Base-by-base conservation (phyloP, 2,888 invertebrate genomes). In the Troilus luridus region DNA sequence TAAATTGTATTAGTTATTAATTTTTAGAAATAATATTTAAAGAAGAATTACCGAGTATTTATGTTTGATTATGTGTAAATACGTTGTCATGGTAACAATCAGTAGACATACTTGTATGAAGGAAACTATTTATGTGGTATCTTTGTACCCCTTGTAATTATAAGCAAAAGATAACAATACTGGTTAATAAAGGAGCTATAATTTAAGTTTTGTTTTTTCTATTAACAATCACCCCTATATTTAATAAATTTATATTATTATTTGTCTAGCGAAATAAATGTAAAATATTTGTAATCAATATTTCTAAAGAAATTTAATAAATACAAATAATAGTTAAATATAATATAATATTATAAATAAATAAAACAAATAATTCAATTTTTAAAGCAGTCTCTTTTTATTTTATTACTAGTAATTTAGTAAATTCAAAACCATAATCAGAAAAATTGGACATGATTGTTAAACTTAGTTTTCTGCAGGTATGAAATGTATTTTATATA, bases 141-240 rank as follows among this genome's bases (percentile, higher is more conserved):
- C 81, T 90, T 90, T 90, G 81, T 90, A 90, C 90, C 90, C 90
- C 90, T 90, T 90, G 90, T 90, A 90, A 90, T 90, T 67, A 81
- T 90, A 90, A 72, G 77, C 9, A 91, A 89, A 8, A 64, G 27
- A 89, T 59, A 41, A 77, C 41, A 72, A 67, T 72, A 81, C 24
- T 89, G 62, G 67, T 64, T 89, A 89, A 89, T 89, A 89, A 89
- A 89, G 89, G 89, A 89, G 89, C 27, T 89, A 27, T 89, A 89
- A 24, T 89, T 89, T 89, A 89, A 8, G n/a, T 81, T 81, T 24
- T 81, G 54, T n/a, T 77, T 77, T 41, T 17, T 41, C 41, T 41
- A 41, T 77, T 41, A 5, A 27, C 67, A 3, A 67, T 67, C 6
- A 6, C 27, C 67, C 21, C 27, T 11, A 3, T n/a, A 64, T n/a